Conservation (phyloP, 2,888 invertebrate genomes). For the Dastarcus helophoroides region DNA sequence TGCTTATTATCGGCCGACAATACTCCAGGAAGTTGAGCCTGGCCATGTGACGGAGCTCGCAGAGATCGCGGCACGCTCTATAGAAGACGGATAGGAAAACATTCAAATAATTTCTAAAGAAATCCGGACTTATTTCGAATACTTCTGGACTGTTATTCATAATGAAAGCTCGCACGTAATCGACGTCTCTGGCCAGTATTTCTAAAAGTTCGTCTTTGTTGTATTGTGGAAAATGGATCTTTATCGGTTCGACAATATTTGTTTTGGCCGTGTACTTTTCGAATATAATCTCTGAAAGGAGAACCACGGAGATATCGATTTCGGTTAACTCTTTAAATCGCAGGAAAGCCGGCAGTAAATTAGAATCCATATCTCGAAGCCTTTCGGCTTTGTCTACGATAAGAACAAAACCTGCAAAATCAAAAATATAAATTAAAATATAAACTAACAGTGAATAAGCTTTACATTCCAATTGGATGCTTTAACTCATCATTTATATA, state of each 20-base stretch:
- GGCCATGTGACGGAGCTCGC: conserved; percentile 74
- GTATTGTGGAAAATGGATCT: conserved; percentile 71
- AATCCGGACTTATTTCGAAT: conserved; percentile 33
- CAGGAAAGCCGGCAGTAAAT: conserved; percentile 60
- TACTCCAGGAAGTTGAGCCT: conserved; percentile 63
- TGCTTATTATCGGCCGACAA: conserved; percentile 62
- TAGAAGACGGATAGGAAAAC: conserved; percentile 77
- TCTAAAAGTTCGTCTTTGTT: conserved; percentile 53
- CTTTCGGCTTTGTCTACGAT: conserved; percentile 75
- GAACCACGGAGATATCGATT: conserved; percentile 61
- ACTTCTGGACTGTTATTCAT: conserved; percentile 18
- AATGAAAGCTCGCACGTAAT: conserved; percentile 22
- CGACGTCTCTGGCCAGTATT: conserved; percentile 38
- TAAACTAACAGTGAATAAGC: conserved; percentile 20
- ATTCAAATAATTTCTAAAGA: conserved; percentile 71
- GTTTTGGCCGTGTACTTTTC: conserved; percentile 67
- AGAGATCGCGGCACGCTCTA: conserved; percentile 72
- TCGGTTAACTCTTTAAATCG: conserved; percentile 62
- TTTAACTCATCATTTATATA: no score
- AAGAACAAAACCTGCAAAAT: conserved; percentile 48
- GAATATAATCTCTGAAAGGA: conserved; percentile 67
- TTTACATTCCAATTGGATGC: no score
- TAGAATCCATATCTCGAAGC: conserved; percentile 60
- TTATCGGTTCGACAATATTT: conserved; percentile 58
- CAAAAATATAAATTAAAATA: no score